A percentile compares a stretch with the other conserved stretches of the same genome.
Conservation (phyloP, 2,888 invertebrate species). For the Agrochola litura region DNA sequence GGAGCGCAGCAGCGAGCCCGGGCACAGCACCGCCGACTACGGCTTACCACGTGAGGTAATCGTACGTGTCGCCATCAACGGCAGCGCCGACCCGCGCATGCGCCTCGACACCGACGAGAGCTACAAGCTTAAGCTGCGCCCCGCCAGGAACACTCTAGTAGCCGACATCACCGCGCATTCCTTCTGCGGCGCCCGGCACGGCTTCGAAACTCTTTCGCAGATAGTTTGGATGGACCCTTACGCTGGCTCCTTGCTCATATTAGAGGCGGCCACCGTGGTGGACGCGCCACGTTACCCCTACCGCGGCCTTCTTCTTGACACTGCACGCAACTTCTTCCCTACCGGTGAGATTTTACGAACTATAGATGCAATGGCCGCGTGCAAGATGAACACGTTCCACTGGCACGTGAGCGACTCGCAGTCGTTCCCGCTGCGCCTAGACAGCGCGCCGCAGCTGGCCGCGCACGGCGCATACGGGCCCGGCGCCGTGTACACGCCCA, state of each 20-base stretch:
- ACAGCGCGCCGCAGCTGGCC: slow-evolving; percentile 94
- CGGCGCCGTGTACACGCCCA: slow-evolving; percentile 93
- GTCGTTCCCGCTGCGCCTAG: slow-evolving; percentile 96
- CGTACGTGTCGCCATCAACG: slow-evolving; percentile 90
- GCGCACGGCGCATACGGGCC: slow-evolving; percentile 96
- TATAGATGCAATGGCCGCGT: slow-evolving; percentile 96
- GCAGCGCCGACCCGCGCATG: slow-evolving; percentile 89
- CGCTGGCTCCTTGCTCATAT: slow-evolving; percentile 90
- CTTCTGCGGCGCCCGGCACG: slow-evolving; percentile 95
- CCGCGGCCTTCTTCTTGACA: slow-evolving; percentile 97
- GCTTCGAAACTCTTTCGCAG: slow-evolving; percentile 94
- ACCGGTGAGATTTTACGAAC: slow-evolving; percentile 93
- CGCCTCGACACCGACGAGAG: slow-evolving; percentile 93
- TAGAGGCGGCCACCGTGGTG: slow-evolving; percentile 92
- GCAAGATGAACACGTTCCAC: slow-evolving; percentile 97
- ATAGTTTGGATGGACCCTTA: slow-evolving; percentile 95
- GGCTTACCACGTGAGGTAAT: slow-evolving; percentile 85
- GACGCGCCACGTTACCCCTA: slow-evolving; percentile 95
- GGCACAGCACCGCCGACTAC: slow-evolving; percentile 71
- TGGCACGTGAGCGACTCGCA: slow-evolving; percentile 98
- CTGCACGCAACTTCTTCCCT: slow-evolving; percentile 97
- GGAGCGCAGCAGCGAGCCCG: slow-evolving; percentile 81
- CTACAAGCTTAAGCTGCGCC: slow-evolving; percentile 92
- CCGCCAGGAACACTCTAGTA: slow-evolving; percentile 87
- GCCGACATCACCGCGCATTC: slow-evolving; percentile 92